Percentiles rank a stretch among this genome's conserved stretches.
phyloP scores from a whole-genome alignment of 2,113 vertebrate genomes.

The Chiloscyllium plagiosum region DNA sequence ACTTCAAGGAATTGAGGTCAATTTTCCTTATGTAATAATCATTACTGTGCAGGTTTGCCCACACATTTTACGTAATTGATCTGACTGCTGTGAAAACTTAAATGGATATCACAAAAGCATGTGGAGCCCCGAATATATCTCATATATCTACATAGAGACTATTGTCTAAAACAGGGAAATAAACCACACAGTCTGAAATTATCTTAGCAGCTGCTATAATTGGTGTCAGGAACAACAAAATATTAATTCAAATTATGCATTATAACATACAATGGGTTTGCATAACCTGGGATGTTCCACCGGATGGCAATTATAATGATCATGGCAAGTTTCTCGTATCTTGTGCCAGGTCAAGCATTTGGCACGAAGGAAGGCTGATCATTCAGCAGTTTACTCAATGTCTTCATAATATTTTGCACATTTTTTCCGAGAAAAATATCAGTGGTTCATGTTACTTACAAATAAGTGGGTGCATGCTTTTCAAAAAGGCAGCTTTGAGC shows the following conservation, averaged over 20 bases:
- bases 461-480: background rate
- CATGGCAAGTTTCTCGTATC: background rate
- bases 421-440: background rate
- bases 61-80: background rate
- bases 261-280: background rate
- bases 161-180: background rate
- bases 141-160: background rate
- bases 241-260: background rate
- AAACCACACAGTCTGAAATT: background rate
- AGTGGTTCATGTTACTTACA: background rate
- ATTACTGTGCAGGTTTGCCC: background rate
- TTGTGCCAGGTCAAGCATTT: background rate
- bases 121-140: background rate
- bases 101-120: background rate
- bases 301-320: background rate
- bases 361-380: background rate
- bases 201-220: background rate
- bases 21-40: background rate
- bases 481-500: background rate
- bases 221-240: background rate
- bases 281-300: background rate
- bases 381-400: background rate
- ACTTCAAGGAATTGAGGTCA: background rate
- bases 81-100: background rate
- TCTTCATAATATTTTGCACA: background rate